phyloP scores from a whole-genome alignment of 2,797 vertebrate species.

The Scolopax bukidnonensis region DNA sequence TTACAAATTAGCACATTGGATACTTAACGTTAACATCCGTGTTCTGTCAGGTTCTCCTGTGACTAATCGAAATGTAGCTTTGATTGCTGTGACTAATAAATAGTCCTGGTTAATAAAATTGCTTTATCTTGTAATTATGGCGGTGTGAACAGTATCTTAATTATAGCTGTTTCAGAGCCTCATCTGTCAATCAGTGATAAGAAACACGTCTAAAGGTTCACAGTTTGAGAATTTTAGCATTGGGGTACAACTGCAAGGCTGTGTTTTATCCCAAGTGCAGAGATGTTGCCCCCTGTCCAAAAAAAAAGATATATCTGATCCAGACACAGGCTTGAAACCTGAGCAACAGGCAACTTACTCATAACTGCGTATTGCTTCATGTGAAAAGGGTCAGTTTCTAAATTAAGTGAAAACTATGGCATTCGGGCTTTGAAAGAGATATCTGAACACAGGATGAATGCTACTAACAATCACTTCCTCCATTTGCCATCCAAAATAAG shows the following conservation, averaged over 20 bases:
- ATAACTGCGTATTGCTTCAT: fast-evolving
- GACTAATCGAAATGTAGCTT: not conserved
- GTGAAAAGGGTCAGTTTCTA: not conserved
- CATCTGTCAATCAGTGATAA: not conserved
- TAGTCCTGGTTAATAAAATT: not conserved
- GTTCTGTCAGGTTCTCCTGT: constrained; percentile 37
- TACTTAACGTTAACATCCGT: constrained; percentile 6
- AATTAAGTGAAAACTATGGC: not conserved
- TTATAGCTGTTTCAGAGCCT: not conserved
- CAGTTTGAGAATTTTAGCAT: not conserved
- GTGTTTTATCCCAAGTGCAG: not conserved
- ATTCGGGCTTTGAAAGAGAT: not conserved
- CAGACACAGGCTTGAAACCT: not conserved
- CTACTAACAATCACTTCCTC: not conserved
- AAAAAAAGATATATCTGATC: not conserved
- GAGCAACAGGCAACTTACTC: not conserved
- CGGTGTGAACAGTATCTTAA: not conserved
- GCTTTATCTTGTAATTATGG: not conserved
- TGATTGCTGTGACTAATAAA: constrained; percentile 32
- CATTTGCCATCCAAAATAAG: not conserved
- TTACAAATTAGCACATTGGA: constrained; percentile 55
- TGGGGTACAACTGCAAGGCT: not conserved
- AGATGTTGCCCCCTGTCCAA: not conserved
- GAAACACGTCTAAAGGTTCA: not conserved
- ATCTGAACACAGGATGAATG: not conserved